Base-by-base conservation (phyloP, 2,888 invertebrate species). In the Stomorhina lunata region DNA sequence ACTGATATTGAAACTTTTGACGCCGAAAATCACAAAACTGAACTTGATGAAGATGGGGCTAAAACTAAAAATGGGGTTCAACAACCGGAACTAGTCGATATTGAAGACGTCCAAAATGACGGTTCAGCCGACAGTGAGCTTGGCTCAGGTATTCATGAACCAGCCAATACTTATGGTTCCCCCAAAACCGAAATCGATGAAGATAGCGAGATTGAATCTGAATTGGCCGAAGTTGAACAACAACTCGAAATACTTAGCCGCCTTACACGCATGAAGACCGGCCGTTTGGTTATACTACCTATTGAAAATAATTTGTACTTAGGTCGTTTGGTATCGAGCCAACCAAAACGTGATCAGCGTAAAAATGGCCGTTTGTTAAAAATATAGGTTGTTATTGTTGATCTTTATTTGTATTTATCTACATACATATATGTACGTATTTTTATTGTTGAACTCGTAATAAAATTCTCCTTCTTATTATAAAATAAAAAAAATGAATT, bases 201-300 rank as follows among this genome's bases (percentile, higher is more conserved):
- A 20, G 84, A 85, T 2, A 83, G 85, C 22, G 86, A 85, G 59
- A 85, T 87, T 66, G 87, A 87, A 48, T 69, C 88, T 40, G 77
- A 76, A 57, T 73, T 79, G 15, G 50, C 69, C 12, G 84, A 80
- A 20, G 68, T 75, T 22, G 87, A 86, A 0, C 79, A 80, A 17
- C 89, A 89, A 73, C 86, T 88, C 25, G 87, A 90, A 53, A 68
- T 89, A 25, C 85, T 89, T 3, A 87, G 85, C 61, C 86, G 86
- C 27, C 71, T 85, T 4, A 85, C 84, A 0, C 69, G 76, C 25
- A 40, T 79, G n/a, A 78, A 72, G 65, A 87, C 80, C 45, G 90
- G 89, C 1, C 89, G 90, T 5, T 75, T 90, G 12, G 86, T 90
- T n/a, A 85, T 89, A 20, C 72, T 89, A 76, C 90, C 89, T 0